phyloP scores from a whole-genome alignment of 2,888 invertebrate species.

The Altica lythri region DNA sequence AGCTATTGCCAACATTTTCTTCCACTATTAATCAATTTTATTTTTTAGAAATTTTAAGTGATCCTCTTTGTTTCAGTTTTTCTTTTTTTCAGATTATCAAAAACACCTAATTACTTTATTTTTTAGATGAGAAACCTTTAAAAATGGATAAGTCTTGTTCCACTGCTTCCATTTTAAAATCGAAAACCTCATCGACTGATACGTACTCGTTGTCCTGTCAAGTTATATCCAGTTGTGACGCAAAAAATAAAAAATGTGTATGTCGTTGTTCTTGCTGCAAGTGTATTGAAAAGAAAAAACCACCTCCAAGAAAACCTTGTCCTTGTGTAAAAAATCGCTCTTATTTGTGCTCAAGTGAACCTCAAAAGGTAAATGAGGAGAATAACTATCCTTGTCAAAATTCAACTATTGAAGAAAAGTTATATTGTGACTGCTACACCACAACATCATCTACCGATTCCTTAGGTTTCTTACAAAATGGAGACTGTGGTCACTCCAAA shows the following conservation, averaged over 20 bases:
- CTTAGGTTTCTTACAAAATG: background rate
- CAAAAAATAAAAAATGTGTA: background rate
- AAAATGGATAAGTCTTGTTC: constrained; percentile 3
- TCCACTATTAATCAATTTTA: background rate
- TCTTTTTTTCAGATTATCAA: no score
- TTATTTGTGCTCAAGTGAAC: background rate
- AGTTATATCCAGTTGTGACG: no score
- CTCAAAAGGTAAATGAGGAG: background rate
- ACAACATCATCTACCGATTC: constrained; percentile 25
- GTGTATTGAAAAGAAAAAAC: background rate
- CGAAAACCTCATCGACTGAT: background rate
- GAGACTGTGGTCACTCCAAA: constrained; percentile 9
- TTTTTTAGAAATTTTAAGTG: no score
- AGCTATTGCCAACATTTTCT: no score
- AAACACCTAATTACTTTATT: background rate
- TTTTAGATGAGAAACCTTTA: background rate
- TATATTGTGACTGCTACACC: constrained; percentile 30
- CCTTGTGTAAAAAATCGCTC: background rate
- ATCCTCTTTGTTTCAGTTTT: no score
- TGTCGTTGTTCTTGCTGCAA: background rate
- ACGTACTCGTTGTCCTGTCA: constrained; percentile 2
- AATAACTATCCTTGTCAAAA: background rate
- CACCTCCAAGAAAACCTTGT: background rate
- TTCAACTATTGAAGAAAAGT: background rate
- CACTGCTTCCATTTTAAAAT: constrained; percentile 1